Evolutionary conservation across 1,140 invertebrate genomes (phyloP), one percentile per base, ranked within the genome.

Genomic region (Diploscapter pachys): DNA sequence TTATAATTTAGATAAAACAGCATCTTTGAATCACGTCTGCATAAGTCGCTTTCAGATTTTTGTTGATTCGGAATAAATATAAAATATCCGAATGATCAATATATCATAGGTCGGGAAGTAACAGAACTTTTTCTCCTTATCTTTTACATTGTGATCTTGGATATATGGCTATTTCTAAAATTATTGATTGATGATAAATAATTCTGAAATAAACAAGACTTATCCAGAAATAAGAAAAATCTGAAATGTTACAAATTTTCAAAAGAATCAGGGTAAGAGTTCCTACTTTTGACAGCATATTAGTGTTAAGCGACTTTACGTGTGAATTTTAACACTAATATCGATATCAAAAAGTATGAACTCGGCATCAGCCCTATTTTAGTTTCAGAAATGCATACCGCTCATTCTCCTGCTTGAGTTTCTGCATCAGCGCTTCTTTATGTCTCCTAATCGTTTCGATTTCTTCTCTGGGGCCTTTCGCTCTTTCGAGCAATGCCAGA

Each of bases 401-500:
- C 85, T 88, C 89, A 62, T 78, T 78, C 59, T 92, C 91, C 11
- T 84, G 85, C 81, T 88, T 89, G 55, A 92, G 85, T 77, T 87
- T 80, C 53, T 72, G 63, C 31, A 80, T 80, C 62, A 80, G 63
- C 55, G 77, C 76, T 57, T 80, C 79, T 13, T 79, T 79, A 53
- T 80, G 79, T 59, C 75, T 74, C 48, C 78, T 48, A 9, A 80
- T 72, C 4, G 79, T 87, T 63, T 92, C 90, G 50, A 88, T 89
- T 84, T 90, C 88, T 76, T 89, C 89, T 73, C 85, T 87, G 63
- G 89, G 88, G 54, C 62, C 75, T 13, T 65, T 11, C 13, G 91
- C 91, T 85, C 93, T 90, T 87, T 94, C 92, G 63, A 94, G 83
- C 73, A 93, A 86, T 2, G 92, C 92, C 78, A 94, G 89, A 84